Percentiles rank a stretch among this genome's conserved stretches.
phyloP scores from a whole-genome alignment of 2,888 invertebrate genomes.

The Koerneria pararmatus region DNA sequence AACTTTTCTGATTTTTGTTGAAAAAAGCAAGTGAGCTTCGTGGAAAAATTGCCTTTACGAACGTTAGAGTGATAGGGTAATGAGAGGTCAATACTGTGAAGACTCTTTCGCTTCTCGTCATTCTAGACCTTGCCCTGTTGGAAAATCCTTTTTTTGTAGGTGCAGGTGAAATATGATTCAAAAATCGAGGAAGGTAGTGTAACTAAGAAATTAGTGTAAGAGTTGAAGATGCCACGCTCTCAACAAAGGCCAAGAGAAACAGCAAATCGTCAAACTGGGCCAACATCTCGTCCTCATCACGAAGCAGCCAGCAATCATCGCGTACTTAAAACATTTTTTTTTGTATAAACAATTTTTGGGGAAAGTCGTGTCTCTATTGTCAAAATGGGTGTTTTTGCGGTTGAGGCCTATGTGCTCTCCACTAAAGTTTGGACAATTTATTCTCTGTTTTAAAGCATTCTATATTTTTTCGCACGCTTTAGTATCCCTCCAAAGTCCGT shows the following conservation, averaged over 20 bases:
- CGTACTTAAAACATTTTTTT: slow-evolving; percentile 35
- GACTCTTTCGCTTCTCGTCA: neutral
- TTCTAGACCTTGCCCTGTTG: neutral
- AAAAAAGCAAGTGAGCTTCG: no score
- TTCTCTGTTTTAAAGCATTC: neutral
- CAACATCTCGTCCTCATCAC: slow-evolving; percentile 51
- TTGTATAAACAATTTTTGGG: neutral
- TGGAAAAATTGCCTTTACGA: no score
- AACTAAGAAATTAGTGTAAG: no score
- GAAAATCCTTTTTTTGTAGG: slow-evolving; percentile 66
- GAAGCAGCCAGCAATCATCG: slow-evolving; percentile 43
- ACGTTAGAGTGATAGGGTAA: neutral
- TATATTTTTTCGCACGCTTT: neutral
- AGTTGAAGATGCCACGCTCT: slow-evolving; percentile 35
- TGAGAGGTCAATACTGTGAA: neutral
- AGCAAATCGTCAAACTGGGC: slow-evolving; percentile 45
- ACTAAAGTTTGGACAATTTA: neutral
- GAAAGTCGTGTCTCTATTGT: neutral
- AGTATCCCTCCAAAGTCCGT: neutral
- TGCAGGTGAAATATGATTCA: slow-evolving; percentile 75
- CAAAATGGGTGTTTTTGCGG: neutral
- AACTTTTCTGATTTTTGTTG: no score
- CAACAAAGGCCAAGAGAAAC: slow-evolving; percentile 42
- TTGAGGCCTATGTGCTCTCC: neutral
- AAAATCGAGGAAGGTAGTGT: slow-evolving; percentile 40